phyloP scores from a whole-genome alignment of 2,113 vertebrate genomes.

The Enhydra lutris region DNA sequence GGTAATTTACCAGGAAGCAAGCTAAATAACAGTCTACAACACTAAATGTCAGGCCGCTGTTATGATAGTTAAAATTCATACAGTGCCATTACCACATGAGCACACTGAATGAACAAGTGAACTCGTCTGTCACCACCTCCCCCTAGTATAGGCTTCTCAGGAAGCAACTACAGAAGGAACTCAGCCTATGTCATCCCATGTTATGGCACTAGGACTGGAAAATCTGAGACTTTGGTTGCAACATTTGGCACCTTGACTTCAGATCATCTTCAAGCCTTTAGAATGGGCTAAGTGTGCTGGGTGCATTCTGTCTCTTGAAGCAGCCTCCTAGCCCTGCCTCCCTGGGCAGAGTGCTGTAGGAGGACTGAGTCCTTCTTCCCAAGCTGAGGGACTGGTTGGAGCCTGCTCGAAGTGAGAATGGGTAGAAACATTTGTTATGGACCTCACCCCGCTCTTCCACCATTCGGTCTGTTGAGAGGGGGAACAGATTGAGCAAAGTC shows the following conservation, averaged over 20 bases:
- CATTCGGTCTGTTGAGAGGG: not conserved
- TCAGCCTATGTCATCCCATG: not conserved
- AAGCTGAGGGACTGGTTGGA: rapidly evolving
- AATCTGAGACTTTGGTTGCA: not conserved
- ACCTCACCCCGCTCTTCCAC: not conserved
- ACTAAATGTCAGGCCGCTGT: not conserved
- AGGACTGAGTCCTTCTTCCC: not conserved
- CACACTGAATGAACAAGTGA: not conserved
- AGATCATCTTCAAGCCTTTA: not conserved
- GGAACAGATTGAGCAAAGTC: not conserved
- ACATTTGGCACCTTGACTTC: not conserved
- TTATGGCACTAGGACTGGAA: not conserved
- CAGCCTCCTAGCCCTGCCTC: rapidly evolving
- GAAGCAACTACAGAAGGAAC: not conserved
- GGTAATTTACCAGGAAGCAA: not conserved
- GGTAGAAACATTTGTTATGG: not conserved
- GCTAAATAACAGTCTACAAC: not conserved
- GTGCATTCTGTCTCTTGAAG: not conserved
- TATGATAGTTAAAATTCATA: not conserved
- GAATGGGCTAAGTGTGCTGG: not conserved
- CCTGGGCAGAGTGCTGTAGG: no score
- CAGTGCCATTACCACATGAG: not conserved
- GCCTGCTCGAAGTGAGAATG: not conserved
- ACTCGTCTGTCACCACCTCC: not conserved
- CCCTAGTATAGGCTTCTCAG: not conserved